Conservation (phyloP, 1,140 invertebrate genomes). For the silkworm (Bombyx mori) region DNA sequence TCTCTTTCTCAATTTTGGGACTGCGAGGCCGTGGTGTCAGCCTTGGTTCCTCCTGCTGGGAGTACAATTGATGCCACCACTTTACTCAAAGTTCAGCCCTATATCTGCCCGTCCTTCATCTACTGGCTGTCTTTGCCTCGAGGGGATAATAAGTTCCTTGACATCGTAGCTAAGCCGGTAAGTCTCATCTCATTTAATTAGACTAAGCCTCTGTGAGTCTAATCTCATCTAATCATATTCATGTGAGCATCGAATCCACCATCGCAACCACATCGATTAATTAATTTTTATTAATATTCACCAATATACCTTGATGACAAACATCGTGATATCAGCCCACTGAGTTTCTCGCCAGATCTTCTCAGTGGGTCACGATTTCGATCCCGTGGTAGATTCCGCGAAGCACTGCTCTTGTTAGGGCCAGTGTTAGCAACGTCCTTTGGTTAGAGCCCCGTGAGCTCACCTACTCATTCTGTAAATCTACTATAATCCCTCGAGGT, state of each 20-base stretch:
- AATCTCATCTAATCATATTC: not conserved
- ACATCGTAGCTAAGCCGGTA: constrained; percentile 60
- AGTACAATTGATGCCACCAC: constrained; percentile 25
- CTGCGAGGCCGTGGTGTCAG: constrained; percentile 43
- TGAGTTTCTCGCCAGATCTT: too few relatives aligned
- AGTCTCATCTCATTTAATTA: constrained; percentile 16
- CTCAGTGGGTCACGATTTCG: too few relatives aligned
- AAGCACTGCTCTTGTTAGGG: too few relatives aligned
- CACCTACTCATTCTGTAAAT: too few relatives aligned
- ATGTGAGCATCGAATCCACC: not conserved
- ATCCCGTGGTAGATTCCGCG: too few relatives aligned
- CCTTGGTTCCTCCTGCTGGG: constrained; percentile 35
- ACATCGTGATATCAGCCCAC: too few relatives aligned
- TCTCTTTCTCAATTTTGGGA: constrained; percentile 62
- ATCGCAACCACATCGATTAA: not conserved
- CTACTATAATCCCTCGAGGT: too few relatives aligned
- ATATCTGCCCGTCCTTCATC: constrained; percentile 55
- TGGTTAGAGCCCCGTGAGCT: too few relatives aligned
- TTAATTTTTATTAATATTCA: too few relatives aligned
- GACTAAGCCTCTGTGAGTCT: constrained; percentile 51
- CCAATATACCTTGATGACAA: too few relatives aligned
- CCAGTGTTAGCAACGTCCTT: too few relatives aligned
- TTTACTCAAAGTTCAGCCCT: constrained; percentile 35
- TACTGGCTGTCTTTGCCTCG: constrained; percentile 61
- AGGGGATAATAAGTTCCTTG: constrained; percentile 57